Conservation (phyloP, 2,888 invertebrate species). For the Empis stercorea region DNA sequence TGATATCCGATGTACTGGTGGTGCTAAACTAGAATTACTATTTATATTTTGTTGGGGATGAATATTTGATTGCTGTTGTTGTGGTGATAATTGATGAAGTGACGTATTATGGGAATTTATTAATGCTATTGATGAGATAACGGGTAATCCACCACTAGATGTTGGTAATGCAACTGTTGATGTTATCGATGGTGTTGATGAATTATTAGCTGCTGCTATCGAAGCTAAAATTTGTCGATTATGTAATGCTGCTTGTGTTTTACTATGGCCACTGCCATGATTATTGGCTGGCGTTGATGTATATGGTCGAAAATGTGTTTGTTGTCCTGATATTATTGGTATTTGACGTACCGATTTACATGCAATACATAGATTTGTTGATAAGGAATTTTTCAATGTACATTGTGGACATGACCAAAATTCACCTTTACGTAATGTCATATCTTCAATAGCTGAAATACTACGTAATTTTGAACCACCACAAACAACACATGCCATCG, state of each 20-base stretch:
- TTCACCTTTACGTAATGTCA: slow-evolving; percentile 56
- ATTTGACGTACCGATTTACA: slow-evolving; percentile 51
- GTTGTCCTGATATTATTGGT: slow-evolving; percentile 29
- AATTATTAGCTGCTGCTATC: slow-evolving; percentile 13
- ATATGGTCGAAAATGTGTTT: slow-evolving; percentile 23
- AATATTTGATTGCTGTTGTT: slow-evolving; percentile 3
- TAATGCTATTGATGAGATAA: not conserved
- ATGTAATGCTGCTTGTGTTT: slow-evolving; percentile 16
- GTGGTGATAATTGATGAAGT: slow-evolving; percentile 17
- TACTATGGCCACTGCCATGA: slow-evolving; percentile 11
- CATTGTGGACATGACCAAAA: slow-evolving; percentile 72
- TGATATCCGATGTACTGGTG: slow-evolving; percentile 26
- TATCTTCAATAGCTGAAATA: slow-evolving; percentile 48
- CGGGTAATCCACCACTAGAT: not conserved
- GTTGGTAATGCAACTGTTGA: not conserved
- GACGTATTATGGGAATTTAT: slow-evolving; percentile 10
- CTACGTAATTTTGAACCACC: slow-evolving; percentile 69
- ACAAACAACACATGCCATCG: slow-evolving; percentile 71
- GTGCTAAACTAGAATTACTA: slow-evolving; percentile 20
- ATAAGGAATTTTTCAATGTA: slow-evolving; percentile 66
- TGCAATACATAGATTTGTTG: slow-evolving; percentile 54
- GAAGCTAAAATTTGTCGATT: slow-evolving; percentile 18
- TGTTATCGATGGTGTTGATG: slow-evolving; percentile 5
- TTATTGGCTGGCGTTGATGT: slow-evolving; percentile 17
- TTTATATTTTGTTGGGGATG: slow-evolving; percentile 3